These are phyloP conservation scores for Esox niger DNA, from an alignment of 2,113 vertebrate genomes.

Conservation along the genomic window DNA sequence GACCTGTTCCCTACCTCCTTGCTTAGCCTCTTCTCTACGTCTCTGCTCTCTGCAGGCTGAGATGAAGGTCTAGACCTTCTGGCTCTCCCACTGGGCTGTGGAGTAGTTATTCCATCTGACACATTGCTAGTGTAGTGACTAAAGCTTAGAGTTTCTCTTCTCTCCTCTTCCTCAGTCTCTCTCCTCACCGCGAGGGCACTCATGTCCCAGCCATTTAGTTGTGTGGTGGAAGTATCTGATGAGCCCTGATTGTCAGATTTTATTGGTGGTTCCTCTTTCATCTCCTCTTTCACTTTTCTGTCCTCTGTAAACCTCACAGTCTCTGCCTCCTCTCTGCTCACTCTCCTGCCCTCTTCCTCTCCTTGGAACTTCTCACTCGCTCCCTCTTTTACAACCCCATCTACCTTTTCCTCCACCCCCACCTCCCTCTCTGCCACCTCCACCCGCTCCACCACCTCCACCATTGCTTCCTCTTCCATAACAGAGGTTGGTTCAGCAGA, in stretches of 20 bases:
- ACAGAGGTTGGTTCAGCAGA: conserved; percentile 40
- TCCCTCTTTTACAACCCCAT: conserved; percentile 1
- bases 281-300: neutral
- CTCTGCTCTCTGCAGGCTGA: too few species aligned
- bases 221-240: neutral
- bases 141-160: too few species aligned
- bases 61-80: too few species aligned
- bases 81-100: too few species aligned
- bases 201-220: neutral
- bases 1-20: too few species aligned
- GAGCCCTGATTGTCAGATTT: too few species aligned
- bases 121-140: conserved; percentile 8
- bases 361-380: conserved; percentile 21
- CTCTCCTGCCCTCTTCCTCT: conserved; percentile 11
- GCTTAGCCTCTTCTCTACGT: too few species aligned
- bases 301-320: neutral
- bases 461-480: conserved; percentile 21
- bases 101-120: too few species aligned
- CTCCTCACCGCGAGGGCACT: neutral
- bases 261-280: neutral
- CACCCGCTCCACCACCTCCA: neutral
- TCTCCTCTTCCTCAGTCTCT: neutral
- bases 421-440: neutral
- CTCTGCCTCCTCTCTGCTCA: conserved; percentile 22
- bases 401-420: conserved; percentile 2